Conservation (phyloP, 2,888 invertebrate species). For the Leistus spinibarbis region DNA sequence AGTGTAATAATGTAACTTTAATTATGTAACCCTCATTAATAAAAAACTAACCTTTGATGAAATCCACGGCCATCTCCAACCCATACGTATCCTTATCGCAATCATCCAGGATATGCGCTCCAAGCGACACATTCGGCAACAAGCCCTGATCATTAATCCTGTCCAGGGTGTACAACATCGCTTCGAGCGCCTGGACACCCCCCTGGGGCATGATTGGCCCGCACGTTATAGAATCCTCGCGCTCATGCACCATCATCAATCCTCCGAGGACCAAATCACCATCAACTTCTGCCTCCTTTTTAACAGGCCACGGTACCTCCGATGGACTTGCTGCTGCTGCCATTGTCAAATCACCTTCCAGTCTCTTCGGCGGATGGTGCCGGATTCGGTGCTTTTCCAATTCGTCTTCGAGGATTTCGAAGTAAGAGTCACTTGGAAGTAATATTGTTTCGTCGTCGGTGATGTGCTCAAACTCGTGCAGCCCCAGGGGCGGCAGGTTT, state of each 20-base stretch:
- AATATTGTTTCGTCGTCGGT: slow-evolving; percentile 6
- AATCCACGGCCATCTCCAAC: slow-evolving; percentile 93
- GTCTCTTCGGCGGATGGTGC: slow-evolving; percentile 14
- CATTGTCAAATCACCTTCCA: neutral
- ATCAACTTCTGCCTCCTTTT: slow-evolving; percentile 84
- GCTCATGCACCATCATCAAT: slow-evolving; percentile 93
- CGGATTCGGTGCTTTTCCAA: slow-evolving; percentile 19
- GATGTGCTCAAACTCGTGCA: slow-evolving; percentile 23
- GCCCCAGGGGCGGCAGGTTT: slow-evolving; percentile 15
- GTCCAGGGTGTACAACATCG: slow-evolving; percentile 90
- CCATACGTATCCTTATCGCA: slow-evolving; percentile 97
- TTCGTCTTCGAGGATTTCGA: slow-evolving; percentile 27
- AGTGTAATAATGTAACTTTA: too few relatives aligned
- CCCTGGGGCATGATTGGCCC: slow-evolving; percentile 96
- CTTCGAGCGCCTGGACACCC: slow-evolving; percentile 85
- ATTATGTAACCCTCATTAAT: neutral
- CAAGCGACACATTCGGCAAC: slow-evolving; percentile 79
- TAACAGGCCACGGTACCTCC: slow-evolving; percentile 74
- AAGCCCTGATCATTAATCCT: slow-evolving; percentile 73
- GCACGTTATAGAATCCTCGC: slow-evolving; percentile 86
- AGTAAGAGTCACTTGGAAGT: slow-evolving; percentile 5
- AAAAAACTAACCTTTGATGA: slow-evolving; percentile 84
- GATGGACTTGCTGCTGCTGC: neutral
- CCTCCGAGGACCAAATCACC: slow-evolving; percentile 90
- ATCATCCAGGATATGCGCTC: slow-evolving; percentile 90